These are phyloP conservation scores for Penaeus japonicus DNA, from an alignment of 1,140 invertebrate species.

Conservation along the genomic window DNA sequence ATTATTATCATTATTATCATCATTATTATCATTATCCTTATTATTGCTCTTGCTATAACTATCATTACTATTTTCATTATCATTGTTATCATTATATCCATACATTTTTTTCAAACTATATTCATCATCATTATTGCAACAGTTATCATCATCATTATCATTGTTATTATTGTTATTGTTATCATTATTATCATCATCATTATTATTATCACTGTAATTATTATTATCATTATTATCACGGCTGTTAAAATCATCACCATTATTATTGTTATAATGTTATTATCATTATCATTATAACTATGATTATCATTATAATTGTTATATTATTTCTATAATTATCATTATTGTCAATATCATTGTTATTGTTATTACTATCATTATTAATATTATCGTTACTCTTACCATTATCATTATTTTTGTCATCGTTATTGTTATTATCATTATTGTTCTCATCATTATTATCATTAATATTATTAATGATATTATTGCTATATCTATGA, in stretches of 20 bases:
- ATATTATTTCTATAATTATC: no score
- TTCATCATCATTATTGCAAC: background rate
- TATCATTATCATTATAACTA: no score
- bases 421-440: background rate
- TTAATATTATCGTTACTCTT: no score
- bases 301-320: no score
- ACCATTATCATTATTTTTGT: no score
- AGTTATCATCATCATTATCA: background rate
- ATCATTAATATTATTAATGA: background rate
- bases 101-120: no score
- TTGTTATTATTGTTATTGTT: background rate
- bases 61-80: background rate
- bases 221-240: background rate
- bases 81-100: background rate
- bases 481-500: background rate
- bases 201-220: background rate
- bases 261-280: no score
- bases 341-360: no score
- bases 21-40: no score
- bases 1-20: background rate
- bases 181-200: background rate
- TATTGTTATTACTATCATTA: no score
- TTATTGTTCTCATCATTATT: background rate
- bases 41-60: no score
- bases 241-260: background rate